phyloP scores from a whole-genome alignment of 2,888 invertebrate genomes.

The Teleiodes luculella region DNA sequence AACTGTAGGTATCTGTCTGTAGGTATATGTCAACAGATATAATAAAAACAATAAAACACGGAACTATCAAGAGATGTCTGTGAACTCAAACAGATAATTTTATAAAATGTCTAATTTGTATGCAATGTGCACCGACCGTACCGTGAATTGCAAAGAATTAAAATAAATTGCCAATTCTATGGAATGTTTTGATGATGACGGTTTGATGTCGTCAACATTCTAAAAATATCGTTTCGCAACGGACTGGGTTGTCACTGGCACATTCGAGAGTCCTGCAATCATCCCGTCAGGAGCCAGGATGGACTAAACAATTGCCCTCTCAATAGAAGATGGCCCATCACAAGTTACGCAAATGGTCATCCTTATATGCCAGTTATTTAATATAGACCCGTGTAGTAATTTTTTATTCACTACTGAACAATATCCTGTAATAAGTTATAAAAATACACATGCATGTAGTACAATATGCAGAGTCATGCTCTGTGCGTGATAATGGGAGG shows the following conservation, averaged over 20 bases:
- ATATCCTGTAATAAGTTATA: not conserved
- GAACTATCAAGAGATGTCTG: too few species aligned
- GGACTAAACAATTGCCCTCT: slow-evolving; percentile 44
- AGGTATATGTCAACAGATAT: too few species aligned
- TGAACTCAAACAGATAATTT: too few species aligned
- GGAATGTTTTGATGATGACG: slow-evolving; percentile 59
- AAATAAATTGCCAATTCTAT: slow-evolving; percentile 49
- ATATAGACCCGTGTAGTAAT: not conserved
- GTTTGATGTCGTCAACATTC: slow-evolving; percentile 57
- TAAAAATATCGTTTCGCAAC: slow-evolving; percentile 59
- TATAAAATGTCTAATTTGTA: not conserved
- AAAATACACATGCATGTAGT: not conserved
- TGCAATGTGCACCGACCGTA: slow-evolving; percentile 23
- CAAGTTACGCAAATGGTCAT: slow-evolving; percentile 31
- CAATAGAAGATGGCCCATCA: slow-evolving; percentile 36
- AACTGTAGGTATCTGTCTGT: too few species aligned
- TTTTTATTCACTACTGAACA: not conserved
- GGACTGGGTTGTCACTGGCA: slow-evolving; percentile 31
- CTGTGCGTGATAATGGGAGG: not conserved
- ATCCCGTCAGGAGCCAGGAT: slow-evolving; percentile 57
- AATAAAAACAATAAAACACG: too few species aligned
- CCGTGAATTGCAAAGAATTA: slow-evolving; percentile 26
- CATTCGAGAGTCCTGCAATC: slow-evolving; percentile 52
- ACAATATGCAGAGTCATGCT: slow-evolving; percentile 1
- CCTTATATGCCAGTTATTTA: not conserved